Conservation (phyloP, 2,113 vertebrate species). For the Oryzias melastigma region DNA sequence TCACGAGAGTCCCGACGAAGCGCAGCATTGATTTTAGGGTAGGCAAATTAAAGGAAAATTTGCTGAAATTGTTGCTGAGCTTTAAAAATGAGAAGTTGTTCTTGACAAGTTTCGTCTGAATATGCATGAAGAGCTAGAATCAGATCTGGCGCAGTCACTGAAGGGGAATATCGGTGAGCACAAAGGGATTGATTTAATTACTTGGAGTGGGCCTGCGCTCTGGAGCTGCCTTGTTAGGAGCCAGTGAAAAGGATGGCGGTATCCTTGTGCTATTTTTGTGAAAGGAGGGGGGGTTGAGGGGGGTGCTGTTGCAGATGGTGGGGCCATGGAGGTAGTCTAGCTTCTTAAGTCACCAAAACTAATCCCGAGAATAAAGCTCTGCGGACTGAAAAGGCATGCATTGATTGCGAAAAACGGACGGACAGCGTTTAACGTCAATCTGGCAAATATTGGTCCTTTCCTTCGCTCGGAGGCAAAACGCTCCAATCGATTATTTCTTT, state of each 20-base stretch:
- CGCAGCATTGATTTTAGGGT: not conserved
- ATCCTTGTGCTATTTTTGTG: constrained; percentile 82
- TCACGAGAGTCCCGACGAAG: not conserved
- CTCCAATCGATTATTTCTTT: constrained; percentile 6
- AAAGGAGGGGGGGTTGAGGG: constrained; percentile 31
- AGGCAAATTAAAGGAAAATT: not conserved
- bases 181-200: constrained; percentile 99
- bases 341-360: constrained; percentile 89
- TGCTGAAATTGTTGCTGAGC: constrained; percentile 44
- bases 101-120: constrained; percentile 91
- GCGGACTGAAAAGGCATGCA: constrained; percentile 84
- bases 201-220: constrained; percentile 93
- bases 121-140: constrained; percentile 97
- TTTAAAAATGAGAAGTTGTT: constrained; percentile 85
- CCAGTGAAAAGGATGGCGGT: constrained; percentile 89
- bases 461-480: constrained; percentile 13
- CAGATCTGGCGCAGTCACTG: constrained; percentile 93
- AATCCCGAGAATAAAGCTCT: constrained; percentile 87
- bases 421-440: constrained; percentile 82
- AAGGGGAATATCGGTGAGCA: constrained; percentile 92
- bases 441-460: constrained; percentile 70
- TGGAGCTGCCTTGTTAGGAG: constrained; percentile 89
- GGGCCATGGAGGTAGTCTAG: constrained; percentile 84
- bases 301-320: constrained; percentile 57
- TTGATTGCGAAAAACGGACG: constrained; percentile 80